Conservation (phyloP, 2,888 invertebrate species). For the Ethmia dodecea region DNA sequence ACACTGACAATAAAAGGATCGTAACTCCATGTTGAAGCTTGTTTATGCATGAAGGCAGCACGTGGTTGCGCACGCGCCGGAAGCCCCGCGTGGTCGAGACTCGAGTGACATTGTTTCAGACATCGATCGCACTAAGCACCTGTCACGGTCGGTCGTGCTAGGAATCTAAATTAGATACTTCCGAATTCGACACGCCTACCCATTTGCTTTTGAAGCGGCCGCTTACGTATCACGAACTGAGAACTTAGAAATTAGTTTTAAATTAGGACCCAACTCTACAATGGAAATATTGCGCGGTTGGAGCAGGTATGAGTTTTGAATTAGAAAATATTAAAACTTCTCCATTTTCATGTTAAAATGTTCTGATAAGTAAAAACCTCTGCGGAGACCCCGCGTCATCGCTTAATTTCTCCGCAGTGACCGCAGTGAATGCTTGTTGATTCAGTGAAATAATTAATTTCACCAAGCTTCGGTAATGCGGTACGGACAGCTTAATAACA, state of each 20-base stretch:
- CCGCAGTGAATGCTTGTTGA: conserved; percentile 57
- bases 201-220: conserved; percentile 9
- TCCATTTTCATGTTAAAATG: conserved; percentile 9
- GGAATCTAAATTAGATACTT: conserved; percentile 40
- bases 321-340: background rate
- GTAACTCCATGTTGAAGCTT: conserved; percentile 28
- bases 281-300: conserved; percentile 5
- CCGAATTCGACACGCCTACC: conserved; percentile 23
- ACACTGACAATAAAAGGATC: conserved; percentile 36
- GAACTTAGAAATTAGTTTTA: conserved; percentile 4
- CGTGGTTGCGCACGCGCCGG: conserved; percentile 64
- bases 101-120: conserved; percentile 43
- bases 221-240: background rate
- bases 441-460: conserved; percentile 63
- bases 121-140: conserved; percentile 35
- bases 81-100: conserved; percentile 35
- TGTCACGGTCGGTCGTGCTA: conserved; percentile 38
- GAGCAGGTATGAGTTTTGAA: too few species aligned
- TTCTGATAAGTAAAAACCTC: conserved; percentile 35
- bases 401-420: conserved; percentile 59
- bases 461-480: conserved; percentile 48
- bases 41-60: conserved; percentile 40
- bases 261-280: conserved; percentile 2
- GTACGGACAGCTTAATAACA: conserved; percentile 42
- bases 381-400: conserved; percentile 40